These are phyloP conservation scores for Enhydra lutris DNA, from an alignment of 2,113 vertebrate species.

Conservation along the genomic window DNA sequence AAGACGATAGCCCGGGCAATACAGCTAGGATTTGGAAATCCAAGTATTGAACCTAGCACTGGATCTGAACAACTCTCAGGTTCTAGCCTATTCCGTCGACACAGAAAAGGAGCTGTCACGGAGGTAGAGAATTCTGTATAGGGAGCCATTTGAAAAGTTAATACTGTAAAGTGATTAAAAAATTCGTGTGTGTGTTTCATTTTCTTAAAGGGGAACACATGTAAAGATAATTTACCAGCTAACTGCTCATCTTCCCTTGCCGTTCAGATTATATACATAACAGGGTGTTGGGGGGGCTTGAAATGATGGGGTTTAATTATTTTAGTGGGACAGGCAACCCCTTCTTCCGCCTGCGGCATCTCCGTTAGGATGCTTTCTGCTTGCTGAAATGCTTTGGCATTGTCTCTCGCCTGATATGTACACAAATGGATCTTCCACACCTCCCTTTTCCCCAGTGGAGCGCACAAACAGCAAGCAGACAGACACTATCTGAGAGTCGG, in stretches of 20 bases:
- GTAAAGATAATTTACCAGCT: background rate
- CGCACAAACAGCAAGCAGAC: slow-evolving; percentile 37
- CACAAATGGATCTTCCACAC: background rate
- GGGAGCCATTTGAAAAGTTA: background rate
- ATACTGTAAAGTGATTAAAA: background rate
- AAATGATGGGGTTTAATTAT: background rate
- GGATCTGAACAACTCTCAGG: background rate
- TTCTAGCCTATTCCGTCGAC: background rate
- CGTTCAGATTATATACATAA: background rate
- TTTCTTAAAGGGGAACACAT: background rate
- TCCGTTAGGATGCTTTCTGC: background rate
- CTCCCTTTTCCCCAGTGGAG: background rate
- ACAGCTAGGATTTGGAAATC: background rate
- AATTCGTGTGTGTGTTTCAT: background rate
- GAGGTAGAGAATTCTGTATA: background rate
- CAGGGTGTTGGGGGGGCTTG: background rate
- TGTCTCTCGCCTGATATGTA: background rate
- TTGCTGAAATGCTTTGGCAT: background rate
- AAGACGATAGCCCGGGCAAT: background rate
- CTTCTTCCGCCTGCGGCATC: background rate
- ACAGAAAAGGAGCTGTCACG: background rate
- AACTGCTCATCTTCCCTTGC: background rate
- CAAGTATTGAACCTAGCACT: background rate
- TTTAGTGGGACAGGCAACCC: background rate
- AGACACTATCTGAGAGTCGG: slow-evolving; percentile 43